Percentiles rank a stretch among this genome's conserved stretches.
Conservation (phyloP, 2,113 vertebrate genomes). For the Chaenocephalus aceratus region DNA sequence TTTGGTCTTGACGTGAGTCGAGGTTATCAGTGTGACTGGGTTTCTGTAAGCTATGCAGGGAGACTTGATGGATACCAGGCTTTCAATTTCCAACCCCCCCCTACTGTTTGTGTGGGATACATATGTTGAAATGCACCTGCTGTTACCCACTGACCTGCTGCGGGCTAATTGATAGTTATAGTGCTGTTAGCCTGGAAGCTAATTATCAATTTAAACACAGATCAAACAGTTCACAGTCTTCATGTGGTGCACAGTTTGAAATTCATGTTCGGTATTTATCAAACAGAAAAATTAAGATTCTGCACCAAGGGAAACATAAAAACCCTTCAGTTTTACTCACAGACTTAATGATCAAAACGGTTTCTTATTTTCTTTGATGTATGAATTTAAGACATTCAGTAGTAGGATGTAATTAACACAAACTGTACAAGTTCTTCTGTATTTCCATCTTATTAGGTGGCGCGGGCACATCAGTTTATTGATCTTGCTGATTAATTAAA, state of each 20-base stretch:
- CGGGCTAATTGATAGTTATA: background rate
- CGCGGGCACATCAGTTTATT: no score
- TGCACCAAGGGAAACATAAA: background rate
- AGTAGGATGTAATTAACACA: background rate
- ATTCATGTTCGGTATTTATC: no score
- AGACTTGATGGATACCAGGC: background rate
- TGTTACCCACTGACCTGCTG: background rate
- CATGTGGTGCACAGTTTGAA: background rate
- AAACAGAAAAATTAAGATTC: background rate
- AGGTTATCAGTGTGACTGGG: background rate
- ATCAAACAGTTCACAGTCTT: background rate
- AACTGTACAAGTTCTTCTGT: no score
- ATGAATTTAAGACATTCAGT: no score
- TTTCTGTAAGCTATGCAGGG: background rate
- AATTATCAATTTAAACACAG: background rate
- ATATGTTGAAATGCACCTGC: slow-evolving; percentile 2
- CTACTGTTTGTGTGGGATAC: background rate
- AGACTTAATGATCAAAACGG: background rate
- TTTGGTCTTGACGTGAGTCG: background rate
- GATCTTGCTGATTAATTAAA: no score
- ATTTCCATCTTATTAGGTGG: no score
- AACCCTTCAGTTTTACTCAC: background rate
- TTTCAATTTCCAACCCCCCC: background rate
- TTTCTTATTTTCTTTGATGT: background rate
- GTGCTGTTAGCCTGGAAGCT: background rate